Evolutionary conservation across 2,113 vertebrate genomes (phyloP), one percentile per base, ranked within the genome.

Genomic region (Gymnogyps californianus): DNA sequence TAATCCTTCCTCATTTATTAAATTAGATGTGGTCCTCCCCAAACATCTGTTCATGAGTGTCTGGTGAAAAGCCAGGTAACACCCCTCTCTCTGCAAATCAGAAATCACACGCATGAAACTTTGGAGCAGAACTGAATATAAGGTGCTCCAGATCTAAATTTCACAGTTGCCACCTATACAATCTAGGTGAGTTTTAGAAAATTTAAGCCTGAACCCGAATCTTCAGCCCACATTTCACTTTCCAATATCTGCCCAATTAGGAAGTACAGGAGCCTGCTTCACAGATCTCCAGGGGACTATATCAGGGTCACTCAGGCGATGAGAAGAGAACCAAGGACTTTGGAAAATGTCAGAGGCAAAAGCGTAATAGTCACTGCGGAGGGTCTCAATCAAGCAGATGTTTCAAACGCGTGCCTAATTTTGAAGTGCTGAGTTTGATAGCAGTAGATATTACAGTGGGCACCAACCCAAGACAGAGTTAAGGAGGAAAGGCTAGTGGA

Each of bases 331-430:
- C 8, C 29, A 75, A 82, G 22, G 54, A 59, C 78, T 94, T 95
- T 21, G 22, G 65, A 62, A 95, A 91, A 66, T 0, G 0, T 85
- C 87, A 94, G 61, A 90, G 46, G 52, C 46, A 89, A 74, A 92
- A 91, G 75, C 59, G 77, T 89, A 92, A 94, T 6, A 77, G 74
- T 31, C 81, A 95, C 75, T 31, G 58, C 36, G 78, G 91, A 89
- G 81, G 84, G 91, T 96, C 78, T 96, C 78, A 54, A 29, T 24
- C 64, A 80, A 66, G 66, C 91, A 97, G 84, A 89, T 93, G 81
- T 95, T 97, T 95, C 84, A 85, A 96, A 74, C 3, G 4, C 13
- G 62, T 70, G 74, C 62, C 71, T 90, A 10, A 74, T 83, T 91
- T 80, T 77, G 4, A 89, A 96, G 70, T 17, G 51, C 81, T 40